Conservation (phyloP, 2,888 invertebrate species). For the Poecilus cupreus region DNA sequence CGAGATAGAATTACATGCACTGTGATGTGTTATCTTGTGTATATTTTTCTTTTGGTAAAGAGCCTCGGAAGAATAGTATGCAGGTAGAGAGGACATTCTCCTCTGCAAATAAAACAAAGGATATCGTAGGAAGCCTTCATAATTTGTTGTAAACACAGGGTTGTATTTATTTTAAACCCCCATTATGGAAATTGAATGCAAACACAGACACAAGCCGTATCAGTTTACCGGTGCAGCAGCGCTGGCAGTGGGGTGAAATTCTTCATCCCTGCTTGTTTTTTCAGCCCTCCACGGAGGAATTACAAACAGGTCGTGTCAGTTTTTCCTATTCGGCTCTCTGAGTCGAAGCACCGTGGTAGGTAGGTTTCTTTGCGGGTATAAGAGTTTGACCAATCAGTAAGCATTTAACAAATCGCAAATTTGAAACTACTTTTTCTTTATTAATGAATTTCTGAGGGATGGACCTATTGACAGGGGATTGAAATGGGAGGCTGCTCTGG, state of each 20-base stretch:
- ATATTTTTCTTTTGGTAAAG: background rate
- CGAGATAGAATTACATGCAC: background rate
- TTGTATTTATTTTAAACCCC: constrained; percentile 55
- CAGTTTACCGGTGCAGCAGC: constrained; percentile 41
- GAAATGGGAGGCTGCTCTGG: no score
- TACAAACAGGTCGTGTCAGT: constrained; percentile 41
- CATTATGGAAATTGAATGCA: constrained; percentile 55
- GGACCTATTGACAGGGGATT: no score
- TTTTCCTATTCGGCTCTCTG: background rate
- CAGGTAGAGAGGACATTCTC: constrained; percentile 1
- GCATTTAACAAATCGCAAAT: no score
- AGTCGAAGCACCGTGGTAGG: no score
- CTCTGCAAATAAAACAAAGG: constrained; percentile 45
- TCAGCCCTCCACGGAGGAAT: constrained; percentile 15
- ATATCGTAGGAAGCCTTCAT: constrained; percentile 2
- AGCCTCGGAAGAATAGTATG: background rate
- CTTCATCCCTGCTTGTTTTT: constrained; percentile 45
- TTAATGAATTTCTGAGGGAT: no score
- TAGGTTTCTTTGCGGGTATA: no score
- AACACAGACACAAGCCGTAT: constrained; percentile 42
- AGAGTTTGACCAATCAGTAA: no score
- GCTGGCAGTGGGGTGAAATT: constrained; percentile 14
- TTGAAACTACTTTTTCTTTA: no score
- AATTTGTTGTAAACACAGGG: constrained; percentile 51
- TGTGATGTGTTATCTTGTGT: background rate